Conservation (phyloP, 2,113 vertebrate genomes). For the Sceloporus tristichus region DNA sequence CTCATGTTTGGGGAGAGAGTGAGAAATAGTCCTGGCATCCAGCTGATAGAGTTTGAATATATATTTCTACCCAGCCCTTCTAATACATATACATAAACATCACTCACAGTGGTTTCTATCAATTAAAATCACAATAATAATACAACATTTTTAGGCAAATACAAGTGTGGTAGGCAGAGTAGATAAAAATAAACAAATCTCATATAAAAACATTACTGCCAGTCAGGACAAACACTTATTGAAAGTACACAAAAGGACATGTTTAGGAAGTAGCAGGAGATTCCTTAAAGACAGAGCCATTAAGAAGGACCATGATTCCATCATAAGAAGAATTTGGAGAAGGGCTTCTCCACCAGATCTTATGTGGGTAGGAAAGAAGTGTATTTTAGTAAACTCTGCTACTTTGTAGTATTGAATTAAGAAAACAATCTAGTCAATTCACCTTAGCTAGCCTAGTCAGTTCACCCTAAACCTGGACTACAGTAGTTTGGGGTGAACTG, state of each 20-base stretch:
- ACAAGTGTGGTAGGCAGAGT: neutral
- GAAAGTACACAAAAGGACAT: neutral
- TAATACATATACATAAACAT: neutral
- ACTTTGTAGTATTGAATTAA: neutral
- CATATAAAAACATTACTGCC: neutral
- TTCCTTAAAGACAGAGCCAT: neutral
- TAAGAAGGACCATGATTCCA: neutral
- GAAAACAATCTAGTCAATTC: neutral
- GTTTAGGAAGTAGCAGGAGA: neutral
- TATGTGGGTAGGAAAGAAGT: neutral
- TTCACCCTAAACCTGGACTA: neutral
- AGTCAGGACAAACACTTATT: neutral
- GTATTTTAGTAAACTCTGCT: neutral
- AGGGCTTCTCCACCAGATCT: neutral
- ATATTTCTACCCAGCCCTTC: neutral
- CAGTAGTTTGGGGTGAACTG: neutral
- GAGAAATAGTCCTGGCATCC: constrained; percentile 44
- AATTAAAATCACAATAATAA: neutral
- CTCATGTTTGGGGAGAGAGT: constrained; percentile 27
- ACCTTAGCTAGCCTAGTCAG: neutral
- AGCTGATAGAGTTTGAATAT: constrained; percentile 12
- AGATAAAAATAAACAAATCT: neutral
- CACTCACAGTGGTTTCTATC: neutral
- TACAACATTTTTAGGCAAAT: neutral
- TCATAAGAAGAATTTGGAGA: neutral